Evolutionary conservation across 30 jellyfish, hydroid and myxozoan species (phyloP).

Genomic region (Sanderia malayensis): DNA sequence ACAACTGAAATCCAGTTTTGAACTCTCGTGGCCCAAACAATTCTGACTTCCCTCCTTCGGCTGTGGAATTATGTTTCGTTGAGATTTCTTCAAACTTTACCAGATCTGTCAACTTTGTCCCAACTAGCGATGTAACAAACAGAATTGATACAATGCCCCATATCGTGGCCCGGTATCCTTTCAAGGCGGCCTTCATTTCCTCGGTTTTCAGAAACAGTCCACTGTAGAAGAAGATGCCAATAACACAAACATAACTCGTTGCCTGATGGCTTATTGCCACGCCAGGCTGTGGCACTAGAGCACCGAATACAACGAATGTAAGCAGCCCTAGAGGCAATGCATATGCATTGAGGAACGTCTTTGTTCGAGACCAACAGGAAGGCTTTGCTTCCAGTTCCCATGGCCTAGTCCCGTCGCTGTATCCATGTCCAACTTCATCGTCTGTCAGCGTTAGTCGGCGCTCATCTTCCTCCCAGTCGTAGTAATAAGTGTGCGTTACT

Average conservation of each 20-base stretch:
- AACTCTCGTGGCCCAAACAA: conserved; percentile 74
- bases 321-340: conserved; percentile 77
- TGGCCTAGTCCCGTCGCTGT: conserved; percentile 10
- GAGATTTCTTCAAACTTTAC: conserved; percentile 49
- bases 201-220: conserved; percentile 84
- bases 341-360: conserved; percentile 49
- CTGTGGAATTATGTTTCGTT: conserved; percentile 27
- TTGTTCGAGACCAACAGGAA: conserved; percentile 23
- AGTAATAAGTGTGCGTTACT: conserved; percentile 49
- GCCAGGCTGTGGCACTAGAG: conserved; percentile 85
- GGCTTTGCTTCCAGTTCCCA: conserved; percentile 40
- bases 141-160: conserved; percentile 82
- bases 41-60: conserved; percentile 40
- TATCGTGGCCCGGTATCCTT: conserved; percentile 70
- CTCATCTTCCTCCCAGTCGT: conserved; percentile 50
- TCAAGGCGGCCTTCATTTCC: conserved; percentile 83
- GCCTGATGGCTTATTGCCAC: conserved; percentile 69
- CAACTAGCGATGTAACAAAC: conserved; percentile 67
- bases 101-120: conserved; percentile 60
- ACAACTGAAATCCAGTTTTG: conserved; percentile 81
- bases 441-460: conserved; percentile 52
- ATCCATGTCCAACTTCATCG: conserved; percentile 61
- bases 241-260: conserved; percentile 71
- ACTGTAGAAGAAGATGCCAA: conserved; percentile 79
- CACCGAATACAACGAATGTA: conserved; percentile 74